A percentile compares a stretch with the other conserved stretches of the same genome.
Conservation (phyloP, 2,888 invertebrate species). For the Pantelozetes paolii region DNA sequence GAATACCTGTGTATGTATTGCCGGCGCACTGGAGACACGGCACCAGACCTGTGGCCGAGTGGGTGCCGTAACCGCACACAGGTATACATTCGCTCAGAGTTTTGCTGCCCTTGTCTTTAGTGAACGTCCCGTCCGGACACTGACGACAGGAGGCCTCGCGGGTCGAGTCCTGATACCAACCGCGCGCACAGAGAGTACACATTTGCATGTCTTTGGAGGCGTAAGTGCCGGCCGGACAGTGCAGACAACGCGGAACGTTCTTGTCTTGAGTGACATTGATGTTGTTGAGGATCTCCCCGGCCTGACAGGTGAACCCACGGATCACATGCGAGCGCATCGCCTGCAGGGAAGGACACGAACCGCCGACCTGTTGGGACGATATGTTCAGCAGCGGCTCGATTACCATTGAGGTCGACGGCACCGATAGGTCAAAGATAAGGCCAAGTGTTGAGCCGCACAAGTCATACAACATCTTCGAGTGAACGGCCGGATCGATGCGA, state of each 20-base stretch:
- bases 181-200: conserved; percentile 84
- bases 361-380: conserved; percentile 69
- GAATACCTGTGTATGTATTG: conserved; percentile 81
- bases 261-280: conserved; percentile 59
- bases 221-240: conserved; percentile 94
- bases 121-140: conserved; percentile 89
- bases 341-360: conserved; percentile 77
- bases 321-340: conserved; percentile 77
- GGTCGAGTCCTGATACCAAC: conserved; percentile 87
- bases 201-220: conserved; percentile 82
- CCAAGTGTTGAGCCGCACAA: conserved; percentile 89
- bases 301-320: conserved; percentile 85
- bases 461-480: conserved; percentile 86
- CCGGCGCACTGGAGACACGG: conserved; percentile 90
- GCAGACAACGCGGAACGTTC: conserved; percentile 56
- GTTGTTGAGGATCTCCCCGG: conserved; percentile 90
- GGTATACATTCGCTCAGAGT: conserved; percentile 79
- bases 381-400: conserved; percentile 84
- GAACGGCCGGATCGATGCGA: conserved; percentile 77
- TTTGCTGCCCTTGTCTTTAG: conserved; percentile 65
- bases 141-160: conserved; percentile 82
- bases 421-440: conserved; percentile 86
- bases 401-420: conserved; percentile 83
- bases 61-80: conserved; percentile 92
- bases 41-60: conserved; percentile 86